Conservation (phyloP, 2,113 vertebrate genomes). For the Cyanistes caeruleus region DNA sequence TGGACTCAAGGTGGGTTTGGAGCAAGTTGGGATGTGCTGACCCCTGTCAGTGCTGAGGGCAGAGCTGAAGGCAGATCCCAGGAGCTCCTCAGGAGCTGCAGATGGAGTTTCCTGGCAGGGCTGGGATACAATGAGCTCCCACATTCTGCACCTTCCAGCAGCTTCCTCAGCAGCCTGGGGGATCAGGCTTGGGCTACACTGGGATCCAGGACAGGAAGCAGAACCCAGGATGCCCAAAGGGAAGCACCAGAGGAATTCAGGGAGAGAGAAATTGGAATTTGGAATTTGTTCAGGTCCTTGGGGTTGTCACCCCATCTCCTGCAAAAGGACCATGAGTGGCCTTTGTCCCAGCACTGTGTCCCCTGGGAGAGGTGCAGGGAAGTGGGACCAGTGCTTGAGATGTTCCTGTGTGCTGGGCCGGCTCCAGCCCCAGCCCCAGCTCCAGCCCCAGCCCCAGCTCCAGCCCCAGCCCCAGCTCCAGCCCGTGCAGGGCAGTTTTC, state of each 20-base stretch:
- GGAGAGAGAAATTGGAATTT: background rate
- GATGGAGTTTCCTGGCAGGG: background rate
- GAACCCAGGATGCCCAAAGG: background rate
- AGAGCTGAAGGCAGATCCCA: background rate
- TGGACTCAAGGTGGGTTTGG: background rate
- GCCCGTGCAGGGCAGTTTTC: fast-evolving
- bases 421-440: background rate
- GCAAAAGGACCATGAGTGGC: background rate
- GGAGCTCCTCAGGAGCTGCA: background rate
- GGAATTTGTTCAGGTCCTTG: background rate
- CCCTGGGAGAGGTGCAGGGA: background rate
- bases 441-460: background rate
- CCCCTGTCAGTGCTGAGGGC: background rate
- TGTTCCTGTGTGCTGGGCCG: background rate
- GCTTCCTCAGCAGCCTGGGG: background rate
- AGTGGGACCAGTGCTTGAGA: background rate
- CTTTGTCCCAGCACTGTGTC: fast-evolving
- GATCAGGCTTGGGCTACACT: background rate
- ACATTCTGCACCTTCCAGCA: background rate
- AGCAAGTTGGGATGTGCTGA: no score
- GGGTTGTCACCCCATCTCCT: background rate
- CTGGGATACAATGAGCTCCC: background rate
- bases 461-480: background rate
- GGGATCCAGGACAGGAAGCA: background rate
- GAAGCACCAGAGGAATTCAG: background rate